These are phyloP conservation scores for Cettia cetti DNA, from an alignment of 2,113 vertebrate species.

Conservation along the genomic window DNA sequence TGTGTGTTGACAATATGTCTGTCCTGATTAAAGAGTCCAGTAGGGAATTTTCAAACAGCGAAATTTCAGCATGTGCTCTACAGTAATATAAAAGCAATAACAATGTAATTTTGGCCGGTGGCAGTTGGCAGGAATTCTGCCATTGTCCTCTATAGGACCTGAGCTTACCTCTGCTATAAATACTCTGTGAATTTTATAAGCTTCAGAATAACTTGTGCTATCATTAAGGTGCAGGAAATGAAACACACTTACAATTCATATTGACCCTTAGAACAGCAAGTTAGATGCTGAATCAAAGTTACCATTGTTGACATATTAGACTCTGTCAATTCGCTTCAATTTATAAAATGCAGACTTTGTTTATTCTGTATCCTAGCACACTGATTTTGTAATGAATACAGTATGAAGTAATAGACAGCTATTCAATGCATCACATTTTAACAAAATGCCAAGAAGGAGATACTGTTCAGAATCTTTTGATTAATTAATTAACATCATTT, in stretches of 20 bases:
- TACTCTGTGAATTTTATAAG: not conserved
- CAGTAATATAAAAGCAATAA: not conserved
- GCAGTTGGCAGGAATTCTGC: not conserved
- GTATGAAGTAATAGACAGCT: not conserved
- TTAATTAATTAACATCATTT: not conserved
- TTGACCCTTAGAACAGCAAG: not conserved
- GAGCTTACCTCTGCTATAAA: not conserved
- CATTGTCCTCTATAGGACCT: not conserved
- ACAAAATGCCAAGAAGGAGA: not conserved
- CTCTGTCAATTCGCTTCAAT: not conserved
- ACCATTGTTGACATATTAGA: not conserved
- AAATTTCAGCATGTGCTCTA: not conserved
- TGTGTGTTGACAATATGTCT: not conserved
- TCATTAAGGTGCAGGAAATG: constrained; percentile 32
- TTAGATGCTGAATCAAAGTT: not conserved
- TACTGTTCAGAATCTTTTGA: not conserved
- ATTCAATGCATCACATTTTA: not conserved
- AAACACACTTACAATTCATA: not conserved
- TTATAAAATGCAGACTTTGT: not conserved
- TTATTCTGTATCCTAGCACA: not conserved
- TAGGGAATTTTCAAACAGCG: not conserved
- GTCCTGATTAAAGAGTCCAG: not conserved
- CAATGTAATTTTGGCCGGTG: not conserved
- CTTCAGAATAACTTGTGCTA: not conserved
- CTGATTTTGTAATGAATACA: not conserved